A percentile compares a stretch with the other conserved stretches of the same genome.
Evolutionary conservation across 2,797 vertebrate genomes (phyloP).

Genomic region (Limosa lapponica): DNA sequence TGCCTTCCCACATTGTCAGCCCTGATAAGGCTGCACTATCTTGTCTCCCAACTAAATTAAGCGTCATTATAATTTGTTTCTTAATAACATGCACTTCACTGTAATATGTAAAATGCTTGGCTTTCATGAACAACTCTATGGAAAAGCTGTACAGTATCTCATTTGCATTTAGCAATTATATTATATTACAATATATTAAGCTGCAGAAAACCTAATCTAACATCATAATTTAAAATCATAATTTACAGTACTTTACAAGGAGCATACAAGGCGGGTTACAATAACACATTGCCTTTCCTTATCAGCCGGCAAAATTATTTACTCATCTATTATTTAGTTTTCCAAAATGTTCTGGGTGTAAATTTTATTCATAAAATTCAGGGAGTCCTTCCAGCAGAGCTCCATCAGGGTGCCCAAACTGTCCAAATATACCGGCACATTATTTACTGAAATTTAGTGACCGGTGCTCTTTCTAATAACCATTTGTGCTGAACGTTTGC

Average conservation of each 20-base stretch:
- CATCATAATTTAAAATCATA: slow-evolving; percentile 77
- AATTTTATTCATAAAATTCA: neutral
- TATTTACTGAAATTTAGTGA: neutral
- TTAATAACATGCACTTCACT: slow-evolving; percentile 75
- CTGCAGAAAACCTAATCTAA: slow-evolving; percentile 77
- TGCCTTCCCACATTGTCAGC: neutral
- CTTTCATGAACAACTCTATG: slow-evolving; percentile 74
- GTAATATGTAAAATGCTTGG: slow-evolving; percentile 74
- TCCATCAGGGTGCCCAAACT: neutral
- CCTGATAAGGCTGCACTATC: slow-evolving; percentile 7
- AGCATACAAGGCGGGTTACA: slow-evolving; percentile 72
- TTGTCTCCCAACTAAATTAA: slow-evolving; percentile 75
- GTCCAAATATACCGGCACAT: neutral
- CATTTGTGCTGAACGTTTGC: neutral
- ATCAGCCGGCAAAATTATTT: slow-evolving; percentile 64
- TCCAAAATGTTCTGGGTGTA: slow-evolving; percentile 15
- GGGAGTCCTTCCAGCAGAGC: neutral
- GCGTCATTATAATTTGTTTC: slow-evolving; percentile 79
- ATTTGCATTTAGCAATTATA: slow-evolving; percentile 83
- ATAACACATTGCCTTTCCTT: slow-evolving; percentile 44
- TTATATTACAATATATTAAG: slow-evolving; percentile 79
- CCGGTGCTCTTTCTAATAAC: neutral
- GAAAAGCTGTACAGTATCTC: slow-evolving; percentile 71
- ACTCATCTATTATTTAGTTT: slow-evolving; percentile 46
- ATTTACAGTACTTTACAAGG: slow-evolving; percentile 73